Evolutionary conservation across 1,140 invertebrate species (phyloP), one percentile per base, ranked within the genome.

Genomic region (Eumeta japonica): DNA sequence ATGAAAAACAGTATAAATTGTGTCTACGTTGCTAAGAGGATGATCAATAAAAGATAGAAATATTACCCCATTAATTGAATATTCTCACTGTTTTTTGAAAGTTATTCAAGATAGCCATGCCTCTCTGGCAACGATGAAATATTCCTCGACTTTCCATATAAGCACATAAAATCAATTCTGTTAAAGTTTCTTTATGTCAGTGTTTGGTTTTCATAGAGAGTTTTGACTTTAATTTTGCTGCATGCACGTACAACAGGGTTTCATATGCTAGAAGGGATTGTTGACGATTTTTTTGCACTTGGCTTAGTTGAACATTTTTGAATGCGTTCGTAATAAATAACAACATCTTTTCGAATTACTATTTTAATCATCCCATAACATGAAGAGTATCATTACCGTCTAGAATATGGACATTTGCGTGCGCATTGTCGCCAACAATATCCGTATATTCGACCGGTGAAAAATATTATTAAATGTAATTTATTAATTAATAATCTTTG

Each of bases 41-140:
- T 53, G 45, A 35, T 68, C 29, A 40, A 68, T 58, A 37, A 68
- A 72, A 46, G 55, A 59, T 36, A 63, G 51, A 56, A 57, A 59
- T 39, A 45, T 46, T 52, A 68, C 48, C 47, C 50, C 24, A 39
- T 57, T 62, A 28, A 28, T 56, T 38, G 32, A 41, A 51, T 59
- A 35, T 43, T 37, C 13, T 12, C 28, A 17, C 33, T 12, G 28
- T 43, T 32, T 29, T 36, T 40, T 16, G 46, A 51, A 14, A 49
- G 14, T 12, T 45, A 15, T 28, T 56, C 41, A 38, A 56, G 39
- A 42, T 46, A 60, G 11, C 52, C 56, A 35, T 52, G 57, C 51
- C 61, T 55, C 13, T 50, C 45, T 43, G 35, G 43, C 19, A 50
- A 39, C 34, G 18, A 14, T 35, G 30, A 12, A 37, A 43, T 3